phyloP scores from a whole-genome alignment of 2,113 vertebrate species.

The Myotis brandtii region DNA sequence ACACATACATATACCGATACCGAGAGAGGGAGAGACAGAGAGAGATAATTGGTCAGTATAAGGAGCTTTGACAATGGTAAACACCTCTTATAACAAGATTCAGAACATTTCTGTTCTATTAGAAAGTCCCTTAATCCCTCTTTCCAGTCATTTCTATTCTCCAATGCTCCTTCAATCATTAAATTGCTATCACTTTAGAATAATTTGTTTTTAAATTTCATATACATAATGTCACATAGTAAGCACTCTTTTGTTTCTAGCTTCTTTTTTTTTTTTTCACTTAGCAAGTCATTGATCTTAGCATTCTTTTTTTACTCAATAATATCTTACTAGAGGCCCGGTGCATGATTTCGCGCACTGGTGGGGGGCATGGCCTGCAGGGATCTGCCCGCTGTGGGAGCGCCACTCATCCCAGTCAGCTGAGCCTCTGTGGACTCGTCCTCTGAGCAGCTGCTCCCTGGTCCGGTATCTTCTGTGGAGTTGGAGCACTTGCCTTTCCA shows the following conservation, averaged over 20 bases:
- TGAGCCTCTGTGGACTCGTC: rapidly evolving
- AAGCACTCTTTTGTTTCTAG: neutral
- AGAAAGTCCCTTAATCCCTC: neutral
- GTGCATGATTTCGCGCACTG: too few relatives aligned
- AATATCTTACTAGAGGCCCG: too few relatives aligned
- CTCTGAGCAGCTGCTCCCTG: too few relatives aligned
- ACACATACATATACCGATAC: neutral
- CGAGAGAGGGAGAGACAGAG: too few relatives aligned
- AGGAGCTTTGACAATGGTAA: neutral
- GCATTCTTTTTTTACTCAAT: neutral
- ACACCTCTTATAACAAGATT: neutral
- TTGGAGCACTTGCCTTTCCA: too few relatives aligned
- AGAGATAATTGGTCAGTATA: neutral
- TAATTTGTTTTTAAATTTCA: neutral
- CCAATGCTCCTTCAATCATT: neutral
- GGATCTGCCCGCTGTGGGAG: too few relatives aligned
- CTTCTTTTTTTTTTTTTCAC: neutral
- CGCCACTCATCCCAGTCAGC: too few relatives aligned
- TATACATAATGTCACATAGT: neutral
- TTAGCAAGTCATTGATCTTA: neutral
- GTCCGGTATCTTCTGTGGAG: too few relatives aligned
- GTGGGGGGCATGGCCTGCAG: too few relatives aligned
- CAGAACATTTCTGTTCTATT: neutral
- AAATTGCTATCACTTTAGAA: neutral
- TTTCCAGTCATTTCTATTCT: neutral